phyloP scores from a whole-genome alignment of 2,113 vertebrate species.

The Planiliza haematocheilus region DNA sequence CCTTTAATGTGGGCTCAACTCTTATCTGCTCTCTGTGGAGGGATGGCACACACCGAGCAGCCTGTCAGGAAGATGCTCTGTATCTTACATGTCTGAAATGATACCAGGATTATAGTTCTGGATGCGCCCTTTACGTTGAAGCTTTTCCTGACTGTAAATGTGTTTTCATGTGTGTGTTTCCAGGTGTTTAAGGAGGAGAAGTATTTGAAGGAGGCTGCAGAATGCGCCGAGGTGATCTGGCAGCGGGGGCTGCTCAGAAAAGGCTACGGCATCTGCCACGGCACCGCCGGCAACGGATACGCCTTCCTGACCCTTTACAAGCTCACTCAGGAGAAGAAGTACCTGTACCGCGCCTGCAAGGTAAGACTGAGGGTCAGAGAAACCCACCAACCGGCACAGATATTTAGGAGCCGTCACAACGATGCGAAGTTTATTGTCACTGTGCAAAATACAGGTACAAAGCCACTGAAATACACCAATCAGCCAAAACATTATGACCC shows the following conservation, averaged over 20 bases:
- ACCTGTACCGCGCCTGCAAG: slow-evolving; percentile 96
- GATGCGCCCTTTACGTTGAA: background rate
- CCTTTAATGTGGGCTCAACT: background rate
- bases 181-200: slow-evolving; percentile 97
- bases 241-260: slow-evolving; percentile 94
- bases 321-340: slow-evolving; percentile 92
- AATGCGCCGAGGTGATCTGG: slow-evolving; percentile 96
- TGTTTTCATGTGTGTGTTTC: background rate
- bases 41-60: background rate
- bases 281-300: slow-evolving; percentile 94
- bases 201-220: slow-evolving; percentile 94
- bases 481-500: too few species aligned
- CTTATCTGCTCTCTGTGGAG: background rate
- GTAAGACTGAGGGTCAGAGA: slow-evolving; percentile 71
- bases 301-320: slow-evolving; percentile 94
- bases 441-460: too few species aligned
- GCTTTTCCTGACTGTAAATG: background rate
- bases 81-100: background rate
- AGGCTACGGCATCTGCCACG: slow-evolving; percentile 96
- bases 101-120: background rate
- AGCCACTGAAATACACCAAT: too few species aligned
- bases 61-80: background rate
- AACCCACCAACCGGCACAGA: too few species aligned
- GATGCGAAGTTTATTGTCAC: too few species aligned
- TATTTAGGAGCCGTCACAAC: too few species aligned